phyloP scores from a whole-genome alignment of 2,888 invertebrate species.

The Drosophila aldrichi region DNA sequence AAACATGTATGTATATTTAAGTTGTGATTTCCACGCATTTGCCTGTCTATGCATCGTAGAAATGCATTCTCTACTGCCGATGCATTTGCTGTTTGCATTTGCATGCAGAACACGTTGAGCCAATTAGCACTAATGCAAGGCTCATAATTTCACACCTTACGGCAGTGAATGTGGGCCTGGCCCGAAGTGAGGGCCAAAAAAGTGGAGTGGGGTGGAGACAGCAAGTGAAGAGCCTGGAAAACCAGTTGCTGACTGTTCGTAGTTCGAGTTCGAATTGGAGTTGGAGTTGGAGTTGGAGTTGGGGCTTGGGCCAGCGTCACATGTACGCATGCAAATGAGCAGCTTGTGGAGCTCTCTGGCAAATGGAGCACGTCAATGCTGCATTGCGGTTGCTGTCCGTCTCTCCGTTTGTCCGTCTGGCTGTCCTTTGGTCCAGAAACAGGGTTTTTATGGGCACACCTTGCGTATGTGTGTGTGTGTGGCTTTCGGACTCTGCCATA shows the following conservation, averaged over 20 bases:
- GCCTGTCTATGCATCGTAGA: not conserved
- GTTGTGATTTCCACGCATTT: not conserved
- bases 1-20: not conserved
- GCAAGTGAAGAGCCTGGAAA: conserved; percentile 43
- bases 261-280: not conserved
- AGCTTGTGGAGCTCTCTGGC: conserved; percentile 41
- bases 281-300: not conserved
- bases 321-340: conserved; percentile 63
- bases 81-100: conserved; percentile 45
- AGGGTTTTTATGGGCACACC: conserved; percentile 44
- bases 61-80: conserved; percentile 1
- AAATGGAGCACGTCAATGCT: conserved; percentile 73
- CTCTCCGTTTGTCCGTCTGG: conserved; percentile 8
- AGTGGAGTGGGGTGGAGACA: conserved; percentile 11
- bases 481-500: conserved; percentile 51
- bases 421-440: conserved; percentile 34
- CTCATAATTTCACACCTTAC: conserved; percentile 72
- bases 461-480: conserved; percentile 9
- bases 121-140: conserved; percentile 74
- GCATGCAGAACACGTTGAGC: conserved; percentile 42
- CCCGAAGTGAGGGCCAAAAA: conserved; percentile 21
- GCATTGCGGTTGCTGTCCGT: conserved; percentile 45
- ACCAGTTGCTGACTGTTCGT: conserved; percentile 43
- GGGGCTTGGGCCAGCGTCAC: conserved; percentile 7
- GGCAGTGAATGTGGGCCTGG: conserved; percentile 31